Base-by-base conservation (phyloP, 2,888 invertebrate species). In the Clitarchus hookeri region DNA sequence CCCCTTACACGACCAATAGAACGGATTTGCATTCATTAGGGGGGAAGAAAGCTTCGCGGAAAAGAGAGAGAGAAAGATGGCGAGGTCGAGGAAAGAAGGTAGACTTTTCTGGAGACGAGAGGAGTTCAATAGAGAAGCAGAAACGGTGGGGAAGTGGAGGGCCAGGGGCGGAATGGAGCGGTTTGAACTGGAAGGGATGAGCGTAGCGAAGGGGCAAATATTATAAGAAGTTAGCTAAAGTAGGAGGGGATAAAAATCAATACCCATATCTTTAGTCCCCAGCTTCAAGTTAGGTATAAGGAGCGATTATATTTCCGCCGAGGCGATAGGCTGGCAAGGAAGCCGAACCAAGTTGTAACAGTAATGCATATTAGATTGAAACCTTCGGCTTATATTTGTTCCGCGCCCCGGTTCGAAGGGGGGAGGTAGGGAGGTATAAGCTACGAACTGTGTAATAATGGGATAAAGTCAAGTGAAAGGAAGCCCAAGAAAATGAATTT, bases 11-110 rank as follows among this genome's bases (percentile, higher is more conserved):
- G 83, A 83, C 36, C 53, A 85, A 84, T 85, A 83, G 83, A 84
- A 87, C 48, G 87, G 87, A 87, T 87, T 86, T 87, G 87, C 86
- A 87, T 87, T 86, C 84, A 86, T 86, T 86, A 85, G 83, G 79
- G 44, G 23, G 85, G 86, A 82, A 65, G 48, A 27, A 65, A 65
- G n/a, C 23, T n/a, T 65, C 65, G 23, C 19, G 23, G 65, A 19
- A 65, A 65, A 65, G n/a, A 65, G 65, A 16, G 23, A 23, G 19
- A n/a, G n/a, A 65, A 23, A 65, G n/a, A n/a, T 16, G 6, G 48
- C 36, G 36, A 65, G n/a, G 44, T 44, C 25, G 84, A 84, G 77
- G 83, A 85, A 83, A 83, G 77, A 78, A 36, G 44, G 78, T 77
- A 44, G 79, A 26, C 79, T 86, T 86, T 79, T 25, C 26, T 78